Percentiles rank a stretch among this genome's conserved stretches.
Evolutionary conservation across 2,888 invertebrate genomes (phyloP).

Genomic region (Corythucha ciliata): DNA sequence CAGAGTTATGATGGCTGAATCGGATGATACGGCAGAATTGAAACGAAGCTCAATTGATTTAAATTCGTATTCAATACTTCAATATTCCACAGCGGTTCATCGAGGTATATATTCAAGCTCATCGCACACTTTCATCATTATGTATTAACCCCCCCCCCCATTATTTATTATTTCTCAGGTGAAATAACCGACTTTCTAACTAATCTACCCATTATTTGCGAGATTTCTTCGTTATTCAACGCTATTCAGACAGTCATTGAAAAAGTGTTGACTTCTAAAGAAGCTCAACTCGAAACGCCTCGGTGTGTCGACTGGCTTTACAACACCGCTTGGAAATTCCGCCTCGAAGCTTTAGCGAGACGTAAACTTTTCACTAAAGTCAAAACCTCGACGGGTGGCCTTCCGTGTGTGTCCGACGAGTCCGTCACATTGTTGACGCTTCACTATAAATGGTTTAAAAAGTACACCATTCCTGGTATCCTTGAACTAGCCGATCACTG

Average conservation of each 20-base stretch:
- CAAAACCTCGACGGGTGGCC: constrained; percentile 29
- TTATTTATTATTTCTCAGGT: too few species aligned
- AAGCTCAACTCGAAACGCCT: constrained; percentile 7
- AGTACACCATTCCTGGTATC: constrained; percentile 47
- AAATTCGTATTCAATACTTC: constrained; percentile 43
- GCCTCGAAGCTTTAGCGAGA: constrained; percentile 45
- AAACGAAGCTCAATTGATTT: constrained; percentile 24
- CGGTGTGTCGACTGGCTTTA: constrained; percentile 38
- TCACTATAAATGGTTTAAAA: constrained; percentile 66
- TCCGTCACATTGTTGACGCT: constrained; percentile 53
- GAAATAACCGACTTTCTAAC: constrained; percentile 42
- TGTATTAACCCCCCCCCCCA: too few species aligned
- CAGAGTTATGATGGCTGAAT: constrained; percentile 19
- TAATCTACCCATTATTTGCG: constrained; percentile 15
- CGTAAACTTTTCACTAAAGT: constrained; percentile 41
- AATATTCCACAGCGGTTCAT: constrained; percentile 46
- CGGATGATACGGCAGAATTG: constrained; percentile 11
- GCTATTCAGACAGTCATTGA: constrained; percentile 41
- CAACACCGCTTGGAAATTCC: constrained; percentile 48
- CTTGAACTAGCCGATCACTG: constrained; percentile 17
- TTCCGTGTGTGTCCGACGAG: constrained; percentile 41
- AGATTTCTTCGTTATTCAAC: constrained; percentile 43
- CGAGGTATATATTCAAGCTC: too few species aligned
- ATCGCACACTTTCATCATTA: too few species aligned
- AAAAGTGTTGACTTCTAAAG: constrained; percentile 39